phyloP scores from a whole-genome alignment of 2,113 vertebrate genomes.

The Glaucidium brasilianum region DNA sequence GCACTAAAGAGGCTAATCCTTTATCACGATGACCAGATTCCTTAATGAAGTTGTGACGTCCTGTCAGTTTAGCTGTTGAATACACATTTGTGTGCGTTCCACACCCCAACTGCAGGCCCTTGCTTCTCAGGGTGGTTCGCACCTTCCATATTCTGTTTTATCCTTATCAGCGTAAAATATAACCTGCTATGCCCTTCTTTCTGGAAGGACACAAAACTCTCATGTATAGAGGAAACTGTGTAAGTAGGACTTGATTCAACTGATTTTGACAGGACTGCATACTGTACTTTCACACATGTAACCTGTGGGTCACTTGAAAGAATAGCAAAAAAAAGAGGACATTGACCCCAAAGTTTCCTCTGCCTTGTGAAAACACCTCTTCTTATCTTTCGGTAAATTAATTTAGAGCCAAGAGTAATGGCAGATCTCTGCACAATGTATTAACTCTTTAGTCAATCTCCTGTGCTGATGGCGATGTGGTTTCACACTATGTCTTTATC shows the following conservation, averaged over 20 bases:
- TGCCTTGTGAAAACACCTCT: neutral
- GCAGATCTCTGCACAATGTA: neutral
- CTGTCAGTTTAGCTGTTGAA: neutral
- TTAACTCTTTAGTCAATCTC: neutral
- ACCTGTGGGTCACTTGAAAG: neutral
- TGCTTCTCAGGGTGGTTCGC: neutral
- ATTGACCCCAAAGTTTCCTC: neutral
- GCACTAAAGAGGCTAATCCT: neutral
- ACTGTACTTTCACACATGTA: neutral
- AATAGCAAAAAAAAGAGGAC: neutral
- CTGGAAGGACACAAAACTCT: neutral
- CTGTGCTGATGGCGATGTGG: neutral
- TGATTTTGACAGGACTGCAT: neutral
- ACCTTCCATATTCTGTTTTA: neutral
- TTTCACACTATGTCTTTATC: neutral
- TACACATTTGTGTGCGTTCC: neutral
- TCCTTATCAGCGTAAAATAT: neutral
- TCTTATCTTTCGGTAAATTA: constrained; percentile 1
- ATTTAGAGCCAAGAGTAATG: constrained; percentile 10
- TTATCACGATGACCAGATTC: neutral
- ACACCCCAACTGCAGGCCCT: neutral
- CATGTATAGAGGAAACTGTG: neutral
- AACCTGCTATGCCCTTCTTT: neutral
- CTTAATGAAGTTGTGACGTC: neutral
- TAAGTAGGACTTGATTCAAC: neutral